Evolutionary conservation across 1,140 invertebrate genomes (phyloP), one percentile per base, ranked within the genome.

Genomic region (Dendrolimus punctatus): DNA sequence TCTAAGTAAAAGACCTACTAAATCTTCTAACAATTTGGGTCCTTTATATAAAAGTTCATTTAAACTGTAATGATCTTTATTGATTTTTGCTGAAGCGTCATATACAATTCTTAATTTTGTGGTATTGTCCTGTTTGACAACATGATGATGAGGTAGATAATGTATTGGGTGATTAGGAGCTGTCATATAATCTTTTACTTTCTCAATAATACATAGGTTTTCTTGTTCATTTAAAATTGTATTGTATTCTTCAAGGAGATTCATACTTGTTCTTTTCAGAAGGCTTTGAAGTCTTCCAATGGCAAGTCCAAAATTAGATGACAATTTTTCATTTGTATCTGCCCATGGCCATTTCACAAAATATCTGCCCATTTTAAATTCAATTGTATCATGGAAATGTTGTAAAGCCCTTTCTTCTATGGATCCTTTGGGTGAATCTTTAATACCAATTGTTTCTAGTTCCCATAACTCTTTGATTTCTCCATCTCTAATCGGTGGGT

Each of bases 381-480:
- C 42, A 40, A 54, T 51, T 10, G 57, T 60, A 40, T 65, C 46
- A 55, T 65, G 65, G 38, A 60, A 68, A 8, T 58, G 50, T 50
- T 51, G 58, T 4, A 68, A 53, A 8, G 63, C 62, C 47, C 58
- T 56, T 46, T 68, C 55, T 51, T 68, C 60, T 10, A 52, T 9
- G 40, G 41, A 56, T 9, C 48, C 46, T 41, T 60, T 68, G 8
- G 60, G 62, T n/a, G 58, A 57, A 55, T 65, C 60, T 6, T 36
- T 60, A n/a, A 68, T 68, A 37, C 63, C 62, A 40, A 68, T 68
- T 5, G 66, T 62, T 58, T 68, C 60, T 38, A 69, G 40, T n/a
- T 63, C 60, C 60, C 62, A 57, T 49, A 65, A 49, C 10, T n/a
- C 37, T 40, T 55, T 65, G 8, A 62, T 7, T 23, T 53, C 45